Evolutionary conservation across 92 coral and sea anemone genomes (phyloP).

Genomic region (Heteractis magnifica): DNA sequence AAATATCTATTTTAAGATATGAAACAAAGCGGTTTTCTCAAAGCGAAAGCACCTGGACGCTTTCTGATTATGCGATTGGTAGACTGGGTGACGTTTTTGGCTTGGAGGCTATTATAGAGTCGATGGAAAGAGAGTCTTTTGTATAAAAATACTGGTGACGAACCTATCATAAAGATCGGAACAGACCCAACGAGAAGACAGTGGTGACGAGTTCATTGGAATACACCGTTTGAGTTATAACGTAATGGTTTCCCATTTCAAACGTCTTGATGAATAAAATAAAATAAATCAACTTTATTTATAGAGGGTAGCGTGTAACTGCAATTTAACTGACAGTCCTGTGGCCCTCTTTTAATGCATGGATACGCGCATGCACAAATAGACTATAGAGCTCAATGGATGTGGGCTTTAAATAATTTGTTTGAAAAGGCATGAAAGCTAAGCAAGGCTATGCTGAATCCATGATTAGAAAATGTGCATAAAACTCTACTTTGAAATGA

Average conservation of each 20-base stretch:
- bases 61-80: constrained; percentile 58
- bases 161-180: background rate
- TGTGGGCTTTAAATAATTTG: background rate
- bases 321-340: background rate
- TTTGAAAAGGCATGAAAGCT: background rate
- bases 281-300: too few species aligned
- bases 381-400: background rate
- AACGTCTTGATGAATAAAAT: too few species aligned
- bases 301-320: too few species aligned
- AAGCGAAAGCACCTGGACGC: constrained; percentile 46
- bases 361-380: background rate
- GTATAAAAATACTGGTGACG: constrained; percentile 26
- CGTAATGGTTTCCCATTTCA: too few species aligned
- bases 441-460: background rate
- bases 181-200: background rate
- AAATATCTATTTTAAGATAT: constrained; percentile 19
- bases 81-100: constrained; percentile 73
- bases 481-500: constrained; percentile 49
- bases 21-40: constrained; percentile 49
- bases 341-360: too few species aligned
- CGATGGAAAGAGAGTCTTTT: constrained; percentile 59
- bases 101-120: constrained; percentile 43
- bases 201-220: background rate
- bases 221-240: background rate
- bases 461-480: background rate